Evolutionary conservation across 2,888 invertebrate species (phyloP), one percentile per base, ranked within the genome.

Genomic region (Lagria hirta): DNA sequence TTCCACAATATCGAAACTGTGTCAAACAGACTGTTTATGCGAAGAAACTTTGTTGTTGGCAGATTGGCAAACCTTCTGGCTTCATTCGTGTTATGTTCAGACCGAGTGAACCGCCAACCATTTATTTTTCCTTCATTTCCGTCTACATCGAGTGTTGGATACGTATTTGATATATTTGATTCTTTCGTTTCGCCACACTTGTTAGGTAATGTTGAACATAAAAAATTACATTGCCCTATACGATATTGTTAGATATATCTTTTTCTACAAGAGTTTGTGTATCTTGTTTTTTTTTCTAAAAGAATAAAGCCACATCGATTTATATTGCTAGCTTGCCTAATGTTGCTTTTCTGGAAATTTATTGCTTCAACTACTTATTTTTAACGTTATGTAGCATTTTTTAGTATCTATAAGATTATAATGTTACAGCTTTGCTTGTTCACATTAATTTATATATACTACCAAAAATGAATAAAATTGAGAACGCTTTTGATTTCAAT

Each of bases 111-210:
- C 26, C 32, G 32, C 18, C 17, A 41, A 14, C 33, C 32, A 41
- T 41, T 41, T 33, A 33, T 32, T 41, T 30, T 41, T 41, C 41
- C 33, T 26, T 41, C 41, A 41, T 41, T 41, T 41, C 41, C 41
- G 32, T 33, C 41, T 41, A 33, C 33, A 41, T 41, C 33, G 32
- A 33, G 32, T 33, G 41, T 30, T 29, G 23, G 21, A 38, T 29
- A 17, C 26, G 29, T 38, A 30, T 38, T 38, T 38, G 38, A 37
- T 37, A 37, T 37, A 37, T 37, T 37, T 37, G 20, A 37, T 28
- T 37, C 37, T 37, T 37, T 30, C 38, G 30, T 30, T 38, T 38
- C 38, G 38, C 38, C 20, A 38, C 29, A 38, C 30, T 38, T 38
- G 38, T 38, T 38, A 30, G 16, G 30, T 38, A 22, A 37, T 37